Evolutionary conservation across 2,888 invertebrate species (phyloP).

Genomic region (Leucoptera coffeella): DNA sequence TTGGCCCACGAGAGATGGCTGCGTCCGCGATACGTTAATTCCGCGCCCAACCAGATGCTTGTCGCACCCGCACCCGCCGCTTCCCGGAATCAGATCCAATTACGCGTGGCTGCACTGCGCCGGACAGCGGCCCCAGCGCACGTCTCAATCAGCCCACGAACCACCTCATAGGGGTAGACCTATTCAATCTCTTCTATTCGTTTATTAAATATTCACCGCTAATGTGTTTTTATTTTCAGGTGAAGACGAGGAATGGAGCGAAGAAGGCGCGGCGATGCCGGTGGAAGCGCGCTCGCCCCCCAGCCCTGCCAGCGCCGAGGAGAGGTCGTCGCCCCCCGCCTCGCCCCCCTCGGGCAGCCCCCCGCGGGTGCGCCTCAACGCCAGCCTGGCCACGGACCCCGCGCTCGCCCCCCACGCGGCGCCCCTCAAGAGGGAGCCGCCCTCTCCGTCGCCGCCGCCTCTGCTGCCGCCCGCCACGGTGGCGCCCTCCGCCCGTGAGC

Average conservation of each 20-base stretch:
- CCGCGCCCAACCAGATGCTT: constrained; percentile 42
- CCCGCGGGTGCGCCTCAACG: constrained; percentile 71
- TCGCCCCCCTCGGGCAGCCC: constrained; percentile 26
- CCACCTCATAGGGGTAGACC: too few species aligned
- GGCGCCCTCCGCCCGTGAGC: constrained; percentile 19
- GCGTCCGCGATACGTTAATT: constrained; percentile 52
- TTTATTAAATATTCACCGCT: too few species aligned
- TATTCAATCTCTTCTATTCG: too few species aligned
- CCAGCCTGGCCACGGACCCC: constrained; percentile 76
- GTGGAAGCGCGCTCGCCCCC: constrained; percentile 48
- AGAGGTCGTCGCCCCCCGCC: constrained; percentile 18
- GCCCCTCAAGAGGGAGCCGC: constrained; percentile 38
- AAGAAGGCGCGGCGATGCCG: constrained; percentile 54
- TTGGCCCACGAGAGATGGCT: constrained; percentile 52
- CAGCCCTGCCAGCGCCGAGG: constrained; percentile 30
- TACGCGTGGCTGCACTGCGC: constrained; percentile 46
- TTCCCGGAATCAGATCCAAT: constrained; percentile 55
- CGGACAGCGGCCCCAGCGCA: too few species aligned
- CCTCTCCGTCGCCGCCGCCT: constrained; percentile 40
- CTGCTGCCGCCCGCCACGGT: constrained; percentile 28
- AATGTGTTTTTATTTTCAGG: constrained; percentile 42
- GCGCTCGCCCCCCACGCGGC: constrained; percentile 66
- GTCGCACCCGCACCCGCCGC: constrained; percentile 46
- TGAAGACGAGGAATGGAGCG: constrained; percentile 62
- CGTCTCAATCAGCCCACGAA: constrained; percentile 56